phyloP scores from a whole-genome alignment of 2,113 vertebrate genomes.

The Bolborhynchus lineola region DNA sequence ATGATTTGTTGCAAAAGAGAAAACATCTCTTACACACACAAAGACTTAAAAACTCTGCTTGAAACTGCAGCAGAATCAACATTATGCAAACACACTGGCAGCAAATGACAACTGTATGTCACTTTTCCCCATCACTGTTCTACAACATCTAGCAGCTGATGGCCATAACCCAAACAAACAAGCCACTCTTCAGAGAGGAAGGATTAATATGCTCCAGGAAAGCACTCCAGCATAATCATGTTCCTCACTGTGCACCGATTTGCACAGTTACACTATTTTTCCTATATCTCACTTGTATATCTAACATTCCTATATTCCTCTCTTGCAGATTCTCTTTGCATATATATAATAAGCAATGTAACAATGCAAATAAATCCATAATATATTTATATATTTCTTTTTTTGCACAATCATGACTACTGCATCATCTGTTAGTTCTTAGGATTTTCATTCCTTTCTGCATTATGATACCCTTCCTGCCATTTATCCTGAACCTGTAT shows the following conservation, averaged over 20 bases:
- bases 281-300: background rate
- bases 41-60: background rate
- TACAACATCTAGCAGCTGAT: background rate
- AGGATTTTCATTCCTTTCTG: background rate
- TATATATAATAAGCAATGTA: background rate
- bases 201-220: background rate
- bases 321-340: background rate
- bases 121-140: background rate
- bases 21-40: background rate
- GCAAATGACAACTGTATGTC: background rate
- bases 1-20: background rate
- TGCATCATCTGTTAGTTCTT: background rate
- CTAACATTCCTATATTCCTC: background rate
- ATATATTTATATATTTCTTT: background rate
- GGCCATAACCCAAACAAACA: background rate
- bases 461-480: background rate
- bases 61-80: background rate
- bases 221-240: background rate
- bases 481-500: background rate
- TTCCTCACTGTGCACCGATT: background rate
- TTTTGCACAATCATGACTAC: background rate
- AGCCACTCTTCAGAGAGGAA: background rate
- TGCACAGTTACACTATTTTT: background rate
- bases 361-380: background rate
- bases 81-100: background rate